phyloP scores from a whole-genome alignment of 2,797 vertebrate genomes.

The Anabacerthia variegaticeps region DNA sequence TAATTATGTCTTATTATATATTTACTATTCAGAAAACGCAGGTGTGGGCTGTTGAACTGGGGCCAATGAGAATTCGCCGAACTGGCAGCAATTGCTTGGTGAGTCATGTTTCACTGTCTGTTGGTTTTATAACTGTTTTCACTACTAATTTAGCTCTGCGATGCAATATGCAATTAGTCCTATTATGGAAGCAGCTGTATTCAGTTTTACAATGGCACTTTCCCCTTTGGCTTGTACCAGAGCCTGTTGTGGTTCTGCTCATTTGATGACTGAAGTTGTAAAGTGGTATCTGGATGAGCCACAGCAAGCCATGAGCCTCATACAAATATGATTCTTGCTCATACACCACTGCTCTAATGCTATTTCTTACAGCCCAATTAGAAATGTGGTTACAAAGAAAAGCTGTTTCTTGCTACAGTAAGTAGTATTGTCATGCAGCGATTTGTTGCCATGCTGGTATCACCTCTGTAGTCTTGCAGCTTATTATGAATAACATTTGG shows the following conservation, averaged over 20 bases:
- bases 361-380: slow-evolving; percentile 67
- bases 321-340: slow-evolving; percentile 68
- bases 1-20: slow-evolving; percentile 98
- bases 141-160: slow-evolving; percentile 92
- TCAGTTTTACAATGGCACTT: slow-evolving; percentile 83
- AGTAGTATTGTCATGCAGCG: slow-evolving; percentile 47
- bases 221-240: slow-evolving; percentile 70
- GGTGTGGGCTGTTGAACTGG: slow-evolving; percentile 90
- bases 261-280: slow-evolving; percentile 73
- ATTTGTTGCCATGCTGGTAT: slow-evolving; percentile 28
- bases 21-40: slow-evolving; percentile 97
- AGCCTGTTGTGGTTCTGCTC: slow-evolving; percentile 78
- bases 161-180: slow-evolving; percentile 96
- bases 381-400: slow-evolving; percentile 43
- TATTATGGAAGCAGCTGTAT: slow-evolving; percentile 96
- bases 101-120: slow-evolving; percentile 88
- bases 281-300: slow-evolving; percentile 72
- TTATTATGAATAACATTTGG: slow-evolving; percentile 29
- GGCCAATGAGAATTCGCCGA: slow-evolving; percentile 85
- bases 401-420: slow-evolving; percentile 60
- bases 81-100: slow-evolving; percentile 83
- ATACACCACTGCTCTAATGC: slow-evolving; percentile 59
- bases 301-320: slow-evolving; percentile 48
- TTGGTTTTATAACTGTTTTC: slow-evolving; percentile 90
- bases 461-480: slow-evolving; percentile 26